Evolutionary conservation across 2,797 vertebrate genomes (phyloP), one percentile per base, ranked within the genome.

Genomic region (Pseudotriccus pelzelni): DNA sequence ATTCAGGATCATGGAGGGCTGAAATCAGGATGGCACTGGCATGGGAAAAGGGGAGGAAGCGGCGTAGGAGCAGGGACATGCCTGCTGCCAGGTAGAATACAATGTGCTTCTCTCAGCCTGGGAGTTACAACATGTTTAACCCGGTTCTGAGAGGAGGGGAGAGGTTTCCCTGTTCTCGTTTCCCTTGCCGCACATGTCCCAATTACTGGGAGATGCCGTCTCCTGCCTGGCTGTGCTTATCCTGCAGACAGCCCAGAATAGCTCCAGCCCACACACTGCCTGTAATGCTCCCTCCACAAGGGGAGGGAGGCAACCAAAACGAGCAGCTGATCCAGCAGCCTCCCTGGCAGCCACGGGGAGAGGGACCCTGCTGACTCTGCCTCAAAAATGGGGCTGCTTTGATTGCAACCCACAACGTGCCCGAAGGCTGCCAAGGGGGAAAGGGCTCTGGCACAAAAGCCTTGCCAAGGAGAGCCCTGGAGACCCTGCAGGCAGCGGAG

Each of bases 181-280:
- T 62, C 74, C 80, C 64, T 49, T 41, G 50, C 3, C 87, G 70
- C 72, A 34, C 28, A 12, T 24, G 87, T 52, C 73, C 80, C 87
- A 67, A 2, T 78, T 78, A 46, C 66, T 76, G 92, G 87, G 95
- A 97, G 82, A 36, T 90, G 91, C 94, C 32, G 2, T 59, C 94
- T 67, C 56, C 52, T 78, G 75, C 84, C 84, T 85, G 84, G 79
- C 92, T 85, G 81, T 47, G 92, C 92, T 97, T 77, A 93, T 32
- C 82, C 81, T 36, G 76, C 96, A 93, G 97, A 89, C 96, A 94
- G 95, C 72, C 96, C 88, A 93, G 96, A 97, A 97, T 94, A 97
- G 91, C 88, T 87, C 6, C 97, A 73, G 88, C 88, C 86, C 74
- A 79, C 94, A 90, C 79, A 9, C 66, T 44, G 89, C 77, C 93